These are phyloP conservation scores for Littorina saxatilis DNA, from an alignment of 1,140 invertebrate genomes.

Conservation along the genomic window DNA sequence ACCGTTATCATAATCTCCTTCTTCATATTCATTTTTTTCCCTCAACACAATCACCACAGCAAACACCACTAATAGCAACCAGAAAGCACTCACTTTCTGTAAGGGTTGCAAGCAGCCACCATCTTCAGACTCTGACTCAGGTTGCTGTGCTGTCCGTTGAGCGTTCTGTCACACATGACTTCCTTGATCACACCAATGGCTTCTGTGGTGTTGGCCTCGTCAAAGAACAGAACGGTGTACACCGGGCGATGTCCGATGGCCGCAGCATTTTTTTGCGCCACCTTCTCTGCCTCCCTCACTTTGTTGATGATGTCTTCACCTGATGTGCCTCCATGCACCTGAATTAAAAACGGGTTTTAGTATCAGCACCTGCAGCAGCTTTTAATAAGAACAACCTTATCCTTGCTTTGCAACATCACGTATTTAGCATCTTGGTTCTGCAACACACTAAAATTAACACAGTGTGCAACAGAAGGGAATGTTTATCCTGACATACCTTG, in stretches of 20 bases:
- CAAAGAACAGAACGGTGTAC: conserved; percentile 73
- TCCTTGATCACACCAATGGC: conserved; percentile 72
- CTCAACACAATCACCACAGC: too few species aligned
- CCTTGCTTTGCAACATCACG: too few species aligned
- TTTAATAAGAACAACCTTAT: too few species aligned
- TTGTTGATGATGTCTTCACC: conserved; percentile 60
- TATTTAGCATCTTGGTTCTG: too few species aligned
- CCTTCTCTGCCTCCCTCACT: conserved; percentile 60
- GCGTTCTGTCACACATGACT: conserved; percentile 71
- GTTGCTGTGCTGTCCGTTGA: conserved; percentile 59
- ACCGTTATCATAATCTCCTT: too few species aligned
- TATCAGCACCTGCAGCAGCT: neutral
- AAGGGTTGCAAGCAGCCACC: conserved; percentile 72
- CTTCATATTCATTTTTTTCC: too few species aligned
- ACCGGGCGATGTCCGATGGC: conserved; percentile 47
- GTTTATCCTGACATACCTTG: too few species aligned
- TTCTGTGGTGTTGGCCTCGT: conserved; percentile 74
- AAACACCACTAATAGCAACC: too few species aligned
- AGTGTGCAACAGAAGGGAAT: too few species aligned
- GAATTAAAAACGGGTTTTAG: neutral
- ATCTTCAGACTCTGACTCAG: conserved; percentile 61
- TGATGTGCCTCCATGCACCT: conserved; percentile 73
- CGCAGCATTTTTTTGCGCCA: conserved; percentile 56
- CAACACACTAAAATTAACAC: too few species aligned
- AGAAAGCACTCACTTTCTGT: conserved; percentile 72